Evolutionary conservation across 2,113 vertebrate species (phyloP).

Genomic region (Campylomormyrus numenius): DNA sequence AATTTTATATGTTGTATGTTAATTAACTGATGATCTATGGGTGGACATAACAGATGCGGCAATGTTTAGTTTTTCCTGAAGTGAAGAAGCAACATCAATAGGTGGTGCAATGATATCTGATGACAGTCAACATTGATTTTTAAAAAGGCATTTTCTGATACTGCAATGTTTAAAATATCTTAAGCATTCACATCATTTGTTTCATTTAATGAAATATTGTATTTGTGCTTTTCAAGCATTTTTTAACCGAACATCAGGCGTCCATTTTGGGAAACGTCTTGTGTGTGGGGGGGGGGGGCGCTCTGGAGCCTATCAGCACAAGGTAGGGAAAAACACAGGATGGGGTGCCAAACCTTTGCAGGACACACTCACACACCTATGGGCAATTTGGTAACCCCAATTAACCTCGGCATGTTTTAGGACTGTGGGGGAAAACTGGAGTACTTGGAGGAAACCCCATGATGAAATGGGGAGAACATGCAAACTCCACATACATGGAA

Average conservation of each 20-base stretch:
- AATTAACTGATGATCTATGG: neutral
- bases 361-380: too few relatives aligned
- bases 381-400: too few relatives aligned
- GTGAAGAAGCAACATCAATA: neutral
- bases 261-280: too few relatives aligned
- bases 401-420: too few relatives aligned
- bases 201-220: neutral
- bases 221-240: neutral
- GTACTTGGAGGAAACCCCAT: too few relatives aligned
- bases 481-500: too few relatives aligned
- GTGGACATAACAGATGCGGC: neutral
- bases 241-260: neutral
- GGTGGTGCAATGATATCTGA: neutral
- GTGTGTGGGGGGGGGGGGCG: too few relatives aligned
- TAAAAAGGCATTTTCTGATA: neutral
- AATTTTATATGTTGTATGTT: neutral
- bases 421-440: too few relatives aligned
- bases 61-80: neutral
- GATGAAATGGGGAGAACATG: too few relatives aligned
- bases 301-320: too few relatives aligned
- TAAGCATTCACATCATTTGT: neutral
- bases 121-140: neutral
- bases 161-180: neutral
- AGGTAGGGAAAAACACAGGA: too few relatives aligned
- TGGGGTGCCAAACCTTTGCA: too few relatives aligned